A percentile compares a stretch with the other conserved stretches of the same genome.
Conservation (phyloP, 2,113 vertebrate species). For the Siniperca knerii region DNA sequence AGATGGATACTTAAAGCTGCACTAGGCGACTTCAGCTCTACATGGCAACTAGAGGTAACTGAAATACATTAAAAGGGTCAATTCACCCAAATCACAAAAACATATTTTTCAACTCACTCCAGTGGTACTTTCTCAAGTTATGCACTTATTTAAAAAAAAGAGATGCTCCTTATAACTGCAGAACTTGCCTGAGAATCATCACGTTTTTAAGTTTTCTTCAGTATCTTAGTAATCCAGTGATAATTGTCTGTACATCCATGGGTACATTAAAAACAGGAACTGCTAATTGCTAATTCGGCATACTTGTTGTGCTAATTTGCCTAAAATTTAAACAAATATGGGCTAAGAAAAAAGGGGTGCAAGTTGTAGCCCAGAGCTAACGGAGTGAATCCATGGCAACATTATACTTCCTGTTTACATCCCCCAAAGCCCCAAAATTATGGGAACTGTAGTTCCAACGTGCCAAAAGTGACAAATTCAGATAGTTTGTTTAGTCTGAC, state of each 20-base stretch:
- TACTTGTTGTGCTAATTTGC: background rate
- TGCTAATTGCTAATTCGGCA: background rate
- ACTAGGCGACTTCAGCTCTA: conserved; percentile 22
- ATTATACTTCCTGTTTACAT: background rate
- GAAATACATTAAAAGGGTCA: conserved; percentile 1
- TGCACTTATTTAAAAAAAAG: no score
- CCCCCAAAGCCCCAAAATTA: background rate
- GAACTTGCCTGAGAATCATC: background rate
- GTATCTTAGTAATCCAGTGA: background rate
- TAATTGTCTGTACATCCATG: background rate
- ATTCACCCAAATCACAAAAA: conserved; percentile 42
- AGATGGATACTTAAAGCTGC: conserved; percentile 36
- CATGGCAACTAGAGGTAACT: background rate
- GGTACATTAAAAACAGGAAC: background rate
- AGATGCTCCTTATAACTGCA: background rate
- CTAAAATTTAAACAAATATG: background rate
- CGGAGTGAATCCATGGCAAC: no score
- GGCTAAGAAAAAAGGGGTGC: no score
- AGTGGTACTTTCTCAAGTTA: no score
- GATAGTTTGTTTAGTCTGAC: background rate
- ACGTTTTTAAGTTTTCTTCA: background rate
- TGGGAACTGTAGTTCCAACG: background rate
- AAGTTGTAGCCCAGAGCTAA: background rate
- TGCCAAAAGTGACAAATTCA: background rate
- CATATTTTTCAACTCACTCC: no score